Conservation (phyloP, 2,797 vertebrate species). For the Botia almorhae region DNA sequence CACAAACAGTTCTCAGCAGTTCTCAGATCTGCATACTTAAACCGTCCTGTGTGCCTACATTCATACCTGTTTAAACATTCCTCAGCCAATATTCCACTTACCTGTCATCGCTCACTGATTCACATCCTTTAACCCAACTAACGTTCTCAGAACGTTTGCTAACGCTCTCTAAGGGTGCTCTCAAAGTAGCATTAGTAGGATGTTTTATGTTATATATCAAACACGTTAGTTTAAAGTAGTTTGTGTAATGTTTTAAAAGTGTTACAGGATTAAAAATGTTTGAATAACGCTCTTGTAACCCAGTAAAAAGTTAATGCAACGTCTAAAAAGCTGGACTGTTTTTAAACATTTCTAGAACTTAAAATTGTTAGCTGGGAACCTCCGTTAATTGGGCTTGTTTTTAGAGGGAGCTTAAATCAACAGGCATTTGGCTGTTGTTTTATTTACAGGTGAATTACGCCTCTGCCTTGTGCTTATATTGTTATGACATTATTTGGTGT, state of each 20-base stretch:
- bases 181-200: too few relatives aligned
- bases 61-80: slow-evolving; percentile 53
- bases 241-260: too few relatives aligned
- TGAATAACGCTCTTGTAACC: too few relatives aligned
- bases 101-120: slow-evolving; percentile 44
- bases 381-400: slow-evolving; percentile 7
- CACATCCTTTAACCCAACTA: slow-evolving; percentile 3
- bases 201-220: too few relatives aligned
- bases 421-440: slow-evolving; percentile 29
- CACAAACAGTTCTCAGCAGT: slow-evolving; percentile 28
- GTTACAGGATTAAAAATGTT: too few relatives aligned
- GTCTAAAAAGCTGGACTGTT: too few relatives aligned
- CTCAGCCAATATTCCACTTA: slow-evolving; percentile 18
- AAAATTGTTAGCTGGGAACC: too few relatives aligned
- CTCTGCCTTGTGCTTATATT: slow-evolving; percentile 14
- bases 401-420: slow-evolving; percentile 34
- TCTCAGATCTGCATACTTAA: slow-evolving; percentile 40
- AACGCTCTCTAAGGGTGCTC: too few relatives aligned
- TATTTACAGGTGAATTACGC: slow-evolving; percentile 20
- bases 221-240: too few relatives aligned
- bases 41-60: slow-evolving; percentile 22
- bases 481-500: background rate
- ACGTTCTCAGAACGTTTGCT: too few relatives aligned
- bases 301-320: too few relatives aligned
- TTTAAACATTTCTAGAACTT: too few relatives aligned